Evolutionary conservation across 1,140 invertebrate genomes (phyloP), one percentile per base, ranked within the genome.

Genomic region (Neodiprion fabricii): DNA sequence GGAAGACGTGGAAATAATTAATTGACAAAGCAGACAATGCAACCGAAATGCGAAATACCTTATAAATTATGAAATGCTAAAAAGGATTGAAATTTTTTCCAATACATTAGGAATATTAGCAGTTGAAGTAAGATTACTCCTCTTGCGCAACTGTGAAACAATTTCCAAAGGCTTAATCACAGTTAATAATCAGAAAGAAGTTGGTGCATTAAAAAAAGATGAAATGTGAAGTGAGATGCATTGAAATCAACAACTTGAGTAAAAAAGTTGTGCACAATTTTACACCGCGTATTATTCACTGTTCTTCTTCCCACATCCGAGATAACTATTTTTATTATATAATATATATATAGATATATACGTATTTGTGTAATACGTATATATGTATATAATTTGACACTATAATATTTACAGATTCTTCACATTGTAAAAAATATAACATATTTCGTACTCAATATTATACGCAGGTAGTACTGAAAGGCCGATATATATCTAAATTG

Each of bases 401-500:
- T 86, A 86, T 86, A 75, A 84, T 87, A 87, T 87, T 85, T 88
- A 88, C 86, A 88, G 81, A 81, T 85, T 85, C 79, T 85, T 85
- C 85, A 85, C 82, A 84, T 86, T 87, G 86, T 88, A 88, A 88
- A 88, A 87, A 88, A 88, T 88, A 87, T 88, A 87, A 87, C 85
- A 82, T 86, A 85, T 85, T 87, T 86, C 82, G 80, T 86, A 86
- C 84, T 85, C 83, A 87, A 86, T 87, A 86, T 85, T 78, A 86
- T 87, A 87, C 81, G 85, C 85, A 86, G 85, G 83, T 88, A 86
- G 85, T 85, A 86, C 82, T 86, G 81, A 87, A 87, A 87, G 85
- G 86, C 86, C 85, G 85, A 86, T 85, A 84, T 86, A 85, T 80
- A 84, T 84, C 79, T 85, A 85, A 85, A 81, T 86, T 79, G 76